phyloP scores from a whole-genome alignment of 2,888 invertebrate genomes.

The Scaeva pyrastri region DNA sequence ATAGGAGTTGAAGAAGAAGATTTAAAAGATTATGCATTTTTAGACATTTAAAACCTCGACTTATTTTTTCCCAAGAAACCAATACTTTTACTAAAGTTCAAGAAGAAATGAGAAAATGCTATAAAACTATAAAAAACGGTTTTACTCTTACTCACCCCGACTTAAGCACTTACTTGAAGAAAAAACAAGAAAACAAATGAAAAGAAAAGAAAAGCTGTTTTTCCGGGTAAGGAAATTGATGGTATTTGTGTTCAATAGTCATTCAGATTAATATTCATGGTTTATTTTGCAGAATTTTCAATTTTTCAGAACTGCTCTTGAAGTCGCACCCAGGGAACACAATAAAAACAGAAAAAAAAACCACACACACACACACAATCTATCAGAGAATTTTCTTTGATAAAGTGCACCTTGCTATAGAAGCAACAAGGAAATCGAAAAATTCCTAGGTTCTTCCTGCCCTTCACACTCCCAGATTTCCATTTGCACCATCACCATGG shows the following conservation, averaged over 20 bases:
- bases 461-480: not conserved
- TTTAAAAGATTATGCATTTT: too few species aligned
- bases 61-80: too few species aligned
- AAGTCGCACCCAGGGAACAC: not conserved
- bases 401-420: slow-evolving; percentile 24
- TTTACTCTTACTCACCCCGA: too few species aligned
- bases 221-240: not conserved
- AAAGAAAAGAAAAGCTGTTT: not conserved
- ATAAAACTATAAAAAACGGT: too few species aligned
- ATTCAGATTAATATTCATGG: not conserved
- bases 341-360: not conserved
- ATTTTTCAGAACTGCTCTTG: not conserved
- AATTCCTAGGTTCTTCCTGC: not conserved
- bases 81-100: too few species aligned
- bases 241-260: not conserved
- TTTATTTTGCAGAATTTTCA: not conserved
- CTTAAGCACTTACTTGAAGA: too few species aligned
- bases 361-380: too few species aligned
- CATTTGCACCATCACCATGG: not conserved
- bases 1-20: too few species aligned
- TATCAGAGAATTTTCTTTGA: slow-evolving; percentile 10
- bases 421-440: slow-evolving; percentile 26
- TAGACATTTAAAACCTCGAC: too few species aligned
- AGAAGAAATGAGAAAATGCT: too few species aligned
- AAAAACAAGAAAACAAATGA: not conserved